Evolutionary conservation across 2,888 invertebrate genomes (phyloP), one percentile per base, ranked within the genome.

Genomic region (Liodrosophila aerea): DNA sequence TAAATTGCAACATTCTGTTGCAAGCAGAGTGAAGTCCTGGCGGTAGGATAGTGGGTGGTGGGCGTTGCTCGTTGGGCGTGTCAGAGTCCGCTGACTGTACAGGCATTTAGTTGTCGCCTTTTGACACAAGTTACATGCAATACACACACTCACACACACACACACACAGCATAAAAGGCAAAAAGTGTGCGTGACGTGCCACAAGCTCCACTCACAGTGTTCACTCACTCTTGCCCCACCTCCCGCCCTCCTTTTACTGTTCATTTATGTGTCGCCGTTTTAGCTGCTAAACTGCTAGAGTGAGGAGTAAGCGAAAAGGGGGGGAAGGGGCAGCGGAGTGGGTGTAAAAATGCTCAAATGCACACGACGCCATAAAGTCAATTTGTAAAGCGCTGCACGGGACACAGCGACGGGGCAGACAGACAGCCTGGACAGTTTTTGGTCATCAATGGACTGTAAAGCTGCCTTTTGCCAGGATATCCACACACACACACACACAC

Each of bases 391-490:
- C 61, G 58, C 59, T 15, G 39, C 30, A 22, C 22, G 22, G 22
- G 37, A 4, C 9, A 13, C 7, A 33, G 12, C 16, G 33, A 34
- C 16, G 37, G 1, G 22, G 5, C 22, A 7, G 30, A 30, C 3
- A 8, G 22, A 22, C 15, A 4, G 39, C 18, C 22, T 18, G 4
- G 3, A 39, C 22, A 31, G 44, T 60, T 68, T 73, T 74, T 66
- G 77, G 60, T 49, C 77, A 69, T 71, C 82, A 82, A 82, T 78
- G 76, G 73, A 70, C 58, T 78, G 82, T 76, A 78, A 82, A 82
- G 73, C 68, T 50, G 54, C 8, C 40, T 29, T 31, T 34, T 36
- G 39, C 27, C 51, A 50, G 62, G 62, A 75, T 70, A 63, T 54
- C 57, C 56, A 60, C 58, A 63, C n/a, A n/a, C n/a, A n/a, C n/a